Evolutionary conservation across 2,888 invertebrate genomes (phyloP).

Genomic region (Seira ritae): DNA sequence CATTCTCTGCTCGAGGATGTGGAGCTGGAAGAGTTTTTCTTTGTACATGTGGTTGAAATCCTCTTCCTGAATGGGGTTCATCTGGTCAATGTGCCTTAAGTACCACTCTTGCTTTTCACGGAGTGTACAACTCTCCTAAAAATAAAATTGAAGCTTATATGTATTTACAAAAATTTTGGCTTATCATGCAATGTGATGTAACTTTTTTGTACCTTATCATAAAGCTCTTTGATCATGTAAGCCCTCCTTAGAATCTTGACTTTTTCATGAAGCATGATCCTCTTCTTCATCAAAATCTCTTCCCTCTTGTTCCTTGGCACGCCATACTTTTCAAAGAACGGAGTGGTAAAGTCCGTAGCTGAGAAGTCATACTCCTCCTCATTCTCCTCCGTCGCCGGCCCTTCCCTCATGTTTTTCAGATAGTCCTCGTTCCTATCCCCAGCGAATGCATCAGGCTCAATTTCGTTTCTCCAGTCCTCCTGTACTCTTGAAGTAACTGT

Average conservation of each 20-base stretch:
- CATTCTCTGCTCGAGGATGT: constrained; percentile 81
- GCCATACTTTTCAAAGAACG: constrained; percentile 71
- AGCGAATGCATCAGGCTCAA: constrained; percentile 67
- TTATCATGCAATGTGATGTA: background rate
- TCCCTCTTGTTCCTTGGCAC: constrained; percentile 64
- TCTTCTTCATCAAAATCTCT: constrained; percentile 70
- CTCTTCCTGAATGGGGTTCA: constrained; percentile 80
- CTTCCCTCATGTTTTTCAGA: constrained; percentile 50
- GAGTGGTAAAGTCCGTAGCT: constrained; percentile 69
- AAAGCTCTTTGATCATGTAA: constrained; percentile 55
- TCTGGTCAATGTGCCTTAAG: constrained; percentile 79
- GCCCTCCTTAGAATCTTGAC: constrained; percentile 67
- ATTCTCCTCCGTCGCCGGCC: constrained; percentile 41
- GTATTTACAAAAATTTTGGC: background rate
- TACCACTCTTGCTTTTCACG: constrained; percentile 80
- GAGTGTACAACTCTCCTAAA: constrained; percentile 78
- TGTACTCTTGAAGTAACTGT: constrained; percentile 69
- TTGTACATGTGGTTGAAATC: constrained; percentile 78
- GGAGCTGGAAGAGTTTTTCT: constrained; percentile 77
- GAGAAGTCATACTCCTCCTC: constrained; percentile 64
- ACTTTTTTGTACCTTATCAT: constrained; percentile 44
- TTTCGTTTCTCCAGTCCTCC: constrained; percentile 71
- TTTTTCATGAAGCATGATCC: constrained; percentile 70
- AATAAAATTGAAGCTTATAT: background rate
- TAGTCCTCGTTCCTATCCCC: constrained; percentile 62